phyloP scores from a whole-genome alignment of 1,140 invertebrate genomes.

The Drosophila malerkotliana region DNA sequence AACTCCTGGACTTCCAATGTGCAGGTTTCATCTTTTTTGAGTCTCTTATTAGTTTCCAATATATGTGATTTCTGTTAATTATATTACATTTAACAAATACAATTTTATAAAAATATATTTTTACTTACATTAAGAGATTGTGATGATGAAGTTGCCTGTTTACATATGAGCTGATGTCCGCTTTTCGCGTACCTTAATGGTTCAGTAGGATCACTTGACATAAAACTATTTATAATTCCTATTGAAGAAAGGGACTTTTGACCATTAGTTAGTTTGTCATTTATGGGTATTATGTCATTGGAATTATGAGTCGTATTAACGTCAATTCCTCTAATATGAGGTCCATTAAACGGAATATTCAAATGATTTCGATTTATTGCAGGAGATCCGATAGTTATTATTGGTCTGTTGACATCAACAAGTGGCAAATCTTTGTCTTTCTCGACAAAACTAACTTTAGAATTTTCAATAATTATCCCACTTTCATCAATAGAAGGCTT shows the following conservation, averaged over 20 bases:
- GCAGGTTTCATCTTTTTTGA: constrained; percentile 6
- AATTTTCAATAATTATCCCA: neutral
- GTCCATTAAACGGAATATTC: constrained; percentile 13
- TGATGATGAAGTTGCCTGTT: constrained; percentile 37
- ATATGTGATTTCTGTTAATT: constrained; percentile 43
- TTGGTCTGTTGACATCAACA: constrained; percentile 32
- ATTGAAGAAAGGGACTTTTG: constrained; percentile 15
- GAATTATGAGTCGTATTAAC: constrained; percentile 35
- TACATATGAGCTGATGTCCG: constrained; percentile 38
- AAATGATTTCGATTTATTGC: constrained; percentile 12
- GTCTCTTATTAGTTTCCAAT: constrained; percentile 45
- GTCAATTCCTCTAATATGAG: constrained; percentile 8
- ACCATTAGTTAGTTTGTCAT: constrained; percentile 30
- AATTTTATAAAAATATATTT: neutral
- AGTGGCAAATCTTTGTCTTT: constrained; percentile 46
- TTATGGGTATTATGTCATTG: constrained; percentile 27
- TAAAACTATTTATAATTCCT: constrained; percentile 33
- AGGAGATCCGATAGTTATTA: constrained; percentile 19
- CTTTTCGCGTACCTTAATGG: constrained; percentile 10
- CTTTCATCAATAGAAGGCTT: constrained; percentile 30
- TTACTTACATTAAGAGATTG: constrained; percentile 57
- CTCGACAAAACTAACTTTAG: constrained; percentile 27
- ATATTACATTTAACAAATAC: neutral
- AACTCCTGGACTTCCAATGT: constrained; percentile 57
- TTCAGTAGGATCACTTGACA: constrained; percentile 38